Evolutionary conservation across 2,888 invertebrate genomes (phyloP), one percentile per base, ranked within the genome.

Genomic region (Noctuana brunneofusca): DNA sequence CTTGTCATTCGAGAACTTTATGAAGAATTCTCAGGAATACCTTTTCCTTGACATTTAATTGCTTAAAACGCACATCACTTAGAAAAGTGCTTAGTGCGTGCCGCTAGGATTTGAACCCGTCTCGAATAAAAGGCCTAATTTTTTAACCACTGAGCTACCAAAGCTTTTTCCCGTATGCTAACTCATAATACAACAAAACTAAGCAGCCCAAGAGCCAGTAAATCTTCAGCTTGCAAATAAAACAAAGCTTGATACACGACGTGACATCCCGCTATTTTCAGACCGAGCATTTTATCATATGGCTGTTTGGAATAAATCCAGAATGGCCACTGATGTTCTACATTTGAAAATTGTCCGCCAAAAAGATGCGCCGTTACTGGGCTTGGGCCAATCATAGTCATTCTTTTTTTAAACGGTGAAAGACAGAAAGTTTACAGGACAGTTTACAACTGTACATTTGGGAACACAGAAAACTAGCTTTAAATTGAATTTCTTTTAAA

Each of bases 301-400:
- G 27, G 48, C 49, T 62, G 38, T 55, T 60, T 62, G 62, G 62
- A 62, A 55, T 49, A 62, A 49, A 62, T 62, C 62, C 62, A 62
- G 54, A 62, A 62, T 62, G 49, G 55, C 49, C 41, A 9, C 55
- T 41, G 35, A 48, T 30, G 55, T 55, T 55, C 48, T 38, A 55
- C 49, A 48, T 55, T 49, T 30, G 55, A 62, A 62, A 38, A 49
- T 27, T 49, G 53, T 9, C 54, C 58, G 58, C 38, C 55, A 48
- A 55, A 60, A 62, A 41, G 27, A 24, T 9, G 16, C 24, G 12
- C 59, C 18, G 5, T 64, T 62, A 66, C 65, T 71, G 70, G 70
- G 65, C 35, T 38, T 57, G 54, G 43, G 69, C 71, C 69, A 69
- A 68, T 70, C 67, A 50, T 60, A 67, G 66, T 18, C 32, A 3